phyloP scores from a whole-genome alignment of 2,888 invertebrate genomes.

The Machimus atricapillus region DNA sequence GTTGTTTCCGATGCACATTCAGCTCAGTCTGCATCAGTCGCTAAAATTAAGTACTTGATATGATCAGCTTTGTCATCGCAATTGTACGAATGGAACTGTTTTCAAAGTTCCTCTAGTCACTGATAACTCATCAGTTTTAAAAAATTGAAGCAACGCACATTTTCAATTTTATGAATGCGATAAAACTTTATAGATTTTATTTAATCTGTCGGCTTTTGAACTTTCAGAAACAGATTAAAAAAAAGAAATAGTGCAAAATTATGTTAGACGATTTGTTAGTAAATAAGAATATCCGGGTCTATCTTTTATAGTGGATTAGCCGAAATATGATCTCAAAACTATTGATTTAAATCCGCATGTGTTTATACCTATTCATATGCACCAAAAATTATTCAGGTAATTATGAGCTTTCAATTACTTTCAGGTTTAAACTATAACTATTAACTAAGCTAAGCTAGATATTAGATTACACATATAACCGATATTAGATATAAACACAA shows the following conservation, averaged over 20 bases:
- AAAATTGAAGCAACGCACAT: not conserved
- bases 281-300: no score
- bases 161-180: not conserved
- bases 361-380: no score
- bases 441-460: no score
- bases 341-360: no score
- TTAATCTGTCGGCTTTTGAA: not conserved
- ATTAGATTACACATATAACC: no score
- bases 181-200: not conserved
- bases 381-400: no score
- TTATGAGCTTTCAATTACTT: no score
- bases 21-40: not conserved
- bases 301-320: no score
- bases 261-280: no score
- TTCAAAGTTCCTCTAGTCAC: not conserved
- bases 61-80: constrained; percentile 5
- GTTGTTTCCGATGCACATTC: constrained; percentile 16
- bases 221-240: not conserved
- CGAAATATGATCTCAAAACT: no score
- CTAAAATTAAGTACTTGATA: constrained; percentile 18
- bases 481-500: no score
- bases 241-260: not conserved
- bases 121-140: not conserved
- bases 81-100: not conserved
- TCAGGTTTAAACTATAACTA: no score